Conservation (phyloP, 2,888 invertebrate species). For the Priocnemis perturbator region DNA sequence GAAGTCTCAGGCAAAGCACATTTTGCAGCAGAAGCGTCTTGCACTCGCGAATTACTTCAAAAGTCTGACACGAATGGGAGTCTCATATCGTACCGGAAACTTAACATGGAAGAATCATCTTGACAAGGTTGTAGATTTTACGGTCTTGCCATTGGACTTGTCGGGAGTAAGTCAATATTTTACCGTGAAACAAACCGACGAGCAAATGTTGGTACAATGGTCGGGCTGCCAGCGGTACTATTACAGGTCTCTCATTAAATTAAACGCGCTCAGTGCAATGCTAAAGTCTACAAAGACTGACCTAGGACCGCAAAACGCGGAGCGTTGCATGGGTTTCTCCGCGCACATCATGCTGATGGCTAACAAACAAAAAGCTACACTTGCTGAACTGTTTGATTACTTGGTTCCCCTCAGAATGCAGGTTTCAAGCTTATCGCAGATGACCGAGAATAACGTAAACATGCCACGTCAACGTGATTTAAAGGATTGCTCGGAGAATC, state of each 20-base stretch:
- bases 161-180: constrained; percentile 78
- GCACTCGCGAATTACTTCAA: constrained; percentile 92
- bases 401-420: constrained; percentile 58
- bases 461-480: constrained; percentile 72
- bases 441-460: constrained; percentile 68
- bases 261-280: constrained; percentile 80
- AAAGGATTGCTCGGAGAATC: constrained; percentile 71
- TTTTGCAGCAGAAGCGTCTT: constrained; percentile 90
- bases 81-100: constrained; percentile 89
- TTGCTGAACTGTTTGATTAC: constrained; percentile 77
- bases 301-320: constrained; percentile 87
- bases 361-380: constrained; percentile 80
- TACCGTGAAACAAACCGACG: constrained; percentile 72
- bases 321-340: constrained; percentile 90
- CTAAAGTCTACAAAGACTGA: constrained; percentile 85
- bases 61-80: constrained; percentile 83
- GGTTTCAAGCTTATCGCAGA: constrained; percentile 56
- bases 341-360: constrained; percentile 85
- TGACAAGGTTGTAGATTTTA: constrained; percentile 79
- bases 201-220: constrained; percentile 80
- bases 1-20: constrained; percentile 86
- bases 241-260: constrained; percentile 83
- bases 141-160: constrained; percentile 84
- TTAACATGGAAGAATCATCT: constrained; percentile 66
- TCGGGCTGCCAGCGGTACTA: constrained; percentile 85